Evolutionary conservation across 2,888 invertebrate species (phyloP).

Genomic region (Mythimna pallens): DNA sequence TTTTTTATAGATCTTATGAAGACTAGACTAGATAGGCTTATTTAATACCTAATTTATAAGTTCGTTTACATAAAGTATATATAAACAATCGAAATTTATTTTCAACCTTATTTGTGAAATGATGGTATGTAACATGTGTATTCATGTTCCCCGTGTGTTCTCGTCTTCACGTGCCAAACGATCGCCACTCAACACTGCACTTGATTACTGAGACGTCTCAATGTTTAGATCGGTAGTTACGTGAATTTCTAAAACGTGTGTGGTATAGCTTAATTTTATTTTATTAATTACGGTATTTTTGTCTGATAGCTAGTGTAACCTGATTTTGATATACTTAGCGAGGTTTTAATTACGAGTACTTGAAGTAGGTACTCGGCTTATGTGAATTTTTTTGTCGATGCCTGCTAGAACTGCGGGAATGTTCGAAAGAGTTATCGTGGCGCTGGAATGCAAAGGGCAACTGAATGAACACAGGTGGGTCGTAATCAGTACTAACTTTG

Average conservation of each 20-base stretch:
- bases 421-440: too few species aligned
- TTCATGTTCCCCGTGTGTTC: slow-evolving; percentile 11
- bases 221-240: slow-evolving; percentile 23
- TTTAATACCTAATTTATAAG: not conserved
- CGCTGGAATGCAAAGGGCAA: too few species aligned
- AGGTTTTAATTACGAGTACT: too few species aligned
- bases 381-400: too few species aligned
- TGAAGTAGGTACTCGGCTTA: too few species aligned
- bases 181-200: slow-evolving; percentile 26
- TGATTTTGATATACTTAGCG: not conserved
- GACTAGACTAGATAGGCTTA: too few species aligned
- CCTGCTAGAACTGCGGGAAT: too few species aligned
- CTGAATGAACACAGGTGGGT: too few species aligned
- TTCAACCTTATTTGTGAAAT: not conserved
- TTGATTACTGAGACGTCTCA: slow-evolving; percentile 29
- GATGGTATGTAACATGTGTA: slow-evolving; percentile 37
- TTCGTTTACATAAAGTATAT: not conserved
- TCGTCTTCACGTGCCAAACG: slow-evolving; percentile 25
- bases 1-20: not conserved
- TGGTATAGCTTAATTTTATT: slow-evolving; percentile 23
- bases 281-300: slow-evolving; percentile 10
- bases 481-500: too few species aligned
- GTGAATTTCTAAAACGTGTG: slow-evolving; percentile 54
- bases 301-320: not conserved
- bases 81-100: not conserved